phyloP scores from a whole-genome alignment of 2,888 invertebrate species.

The Acleris literana region DNA sequence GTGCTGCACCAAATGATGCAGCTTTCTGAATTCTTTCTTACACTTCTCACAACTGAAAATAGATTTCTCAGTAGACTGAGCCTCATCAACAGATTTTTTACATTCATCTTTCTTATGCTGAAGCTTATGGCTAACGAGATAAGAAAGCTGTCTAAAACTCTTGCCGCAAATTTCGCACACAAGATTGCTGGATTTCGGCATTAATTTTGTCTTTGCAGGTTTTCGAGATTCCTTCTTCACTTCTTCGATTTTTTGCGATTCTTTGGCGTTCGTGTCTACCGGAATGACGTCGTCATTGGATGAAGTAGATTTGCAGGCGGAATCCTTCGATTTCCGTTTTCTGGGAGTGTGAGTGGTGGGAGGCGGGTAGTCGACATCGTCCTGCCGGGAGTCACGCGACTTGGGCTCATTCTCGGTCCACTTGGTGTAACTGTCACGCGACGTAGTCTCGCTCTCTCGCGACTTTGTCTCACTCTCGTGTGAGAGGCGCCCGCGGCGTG shows the following conservation, averaged over 20 bases:
- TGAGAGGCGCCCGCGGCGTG: conserved; percentile 20
- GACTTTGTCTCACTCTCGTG: conserved; percentile 50
- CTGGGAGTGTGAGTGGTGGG: conserved; percentile 46
- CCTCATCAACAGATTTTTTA: conserved; percentile 53
- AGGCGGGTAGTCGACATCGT: conserved; percentile 29
- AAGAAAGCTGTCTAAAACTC: conserved; percentile 75
- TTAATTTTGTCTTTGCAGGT: conserved; percentile 47
- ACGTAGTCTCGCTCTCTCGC: conserved; percentile 61
- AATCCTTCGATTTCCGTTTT: conserved; percentile 61
- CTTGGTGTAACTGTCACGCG: conserved; percentile 58
- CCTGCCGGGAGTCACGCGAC: conserved; percentile 8
- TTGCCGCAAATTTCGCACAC: conserved; percentile 77
- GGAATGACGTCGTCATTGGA: conserved; percentile 61
- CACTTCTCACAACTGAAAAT: conserved; percentile 75
- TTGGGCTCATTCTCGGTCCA: conserved; percentile 1
- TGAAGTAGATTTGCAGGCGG: conserved; percentile 45
- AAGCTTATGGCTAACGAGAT: conserved; percentile 71
- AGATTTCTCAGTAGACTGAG: conserved; percentile 47
- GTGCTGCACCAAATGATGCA: conserved; percentile 79
- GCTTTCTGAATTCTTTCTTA: conserved; percentile 75
- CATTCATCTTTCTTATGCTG: conserved; percentile 65
- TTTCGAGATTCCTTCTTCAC: conserved; percentile 53
- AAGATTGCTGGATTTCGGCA: conserved; percentile 52
- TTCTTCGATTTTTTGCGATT: conserved; percentile 48
- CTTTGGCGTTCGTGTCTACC: conserved; percentile 62